Evolutionary conservation across 2,797 vertebrate genomes (phyloP).

Genomic region (Notolabrus celidotus): DNA sequence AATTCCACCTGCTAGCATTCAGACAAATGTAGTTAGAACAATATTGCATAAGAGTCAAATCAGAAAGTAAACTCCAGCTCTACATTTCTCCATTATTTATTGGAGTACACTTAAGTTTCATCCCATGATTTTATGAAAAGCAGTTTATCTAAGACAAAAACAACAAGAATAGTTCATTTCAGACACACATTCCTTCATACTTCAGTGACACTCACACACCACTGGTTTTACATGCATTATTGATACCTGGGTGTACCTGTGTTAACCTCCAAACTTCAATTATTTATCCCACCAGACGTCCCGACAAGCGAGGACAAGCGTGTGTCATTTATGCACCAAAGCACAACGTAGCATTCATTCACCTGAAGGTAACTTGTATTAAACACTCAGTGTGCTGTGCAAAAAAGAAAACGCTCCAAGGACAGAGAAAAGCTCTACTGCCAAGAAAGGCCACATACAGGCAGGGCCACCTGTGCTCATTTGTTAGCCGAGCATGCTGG

Average conservation of each 20-base stretch:
- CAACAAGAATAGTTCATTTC: slow-evolving; percentile 31
- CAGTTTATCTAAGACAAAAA: slow-evolving; percentile 22
- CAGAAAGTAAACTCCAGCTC: slow-evolving; percentile 18
- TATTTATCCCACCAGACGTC: slow-evolving; percentile 75
- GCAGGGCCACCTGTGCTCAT: slow-evolving; percentile 42
- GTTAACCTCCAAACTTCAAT: slow-evolving; percentile 61
- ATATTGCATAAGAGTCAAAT: slow-evolving; percentile 27
- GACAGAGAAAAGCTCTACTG: slow-evolving; percentile 41
- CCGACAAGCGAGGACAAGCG: slow-evolving; percentile 60
- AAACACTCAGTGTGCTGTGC: slow-evolving; percentile 17
- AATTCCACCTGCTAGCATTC: slow-evolving; percentile 50
- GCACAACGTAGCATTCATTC: slow-evolving; percentile 54
- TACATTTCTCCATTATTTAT: background rate
- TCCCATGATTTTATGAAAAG: background rate
- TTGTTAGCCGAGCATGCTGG: slow-evolving; percentile 57
- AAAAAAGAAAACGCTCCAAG: slow-evolving; percentile 28
- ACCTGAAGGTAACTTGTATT: slow-evolving; percentile 19
- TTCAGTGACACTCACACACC: slow-evolving; percentile 51
- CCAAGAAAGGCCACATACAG: slow-evolving; percentile 45
- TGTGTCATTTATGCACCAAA: slow-evolving; percentile 65
- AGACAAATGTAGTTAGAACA: slow-evolving; percentile 10
- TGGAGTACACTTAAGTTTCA: background rate
- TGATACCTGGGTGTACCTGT: slow-evolving; percentile 62
- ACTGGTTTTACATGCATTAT: slow-evolving; percentile 71
- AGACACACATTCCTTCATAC: slow-evolving; percentile 36